Evolutionary conservation across 2,888 invertebrate species (phyloP).

Genomic region (Epiblema foenella): DNA sequence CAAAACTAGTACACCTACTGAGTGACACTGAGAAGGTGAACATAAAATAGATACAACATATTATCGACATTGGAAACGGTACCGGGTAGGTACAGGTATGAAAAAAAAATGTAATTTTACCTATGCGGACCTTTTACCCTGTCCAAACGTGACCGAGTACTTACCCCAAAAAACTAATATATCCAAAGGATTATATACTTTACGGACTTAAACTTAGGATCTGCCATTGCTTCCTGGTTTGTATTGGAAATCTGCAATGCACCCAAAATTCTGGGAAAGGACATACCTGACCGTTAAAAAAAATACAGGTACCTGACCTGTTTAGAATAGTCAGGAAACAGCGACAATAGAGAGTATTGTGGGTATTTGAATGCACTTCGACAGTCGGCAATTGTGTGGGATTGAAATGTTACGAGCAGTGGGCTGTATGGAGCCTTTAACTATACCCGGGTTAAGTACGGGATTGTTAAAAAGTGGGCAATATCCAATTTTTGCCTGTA

Average conservation of each 20-base stretch:
- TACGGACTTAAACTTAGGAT: slow-evolving; percentile 50
- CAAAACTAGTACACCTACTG: background rate
- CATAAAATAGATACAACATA: background rate
- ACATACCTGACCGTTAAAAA: slow-evolving; percentile 66
- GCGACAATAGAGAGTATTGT: slow-evolving; percentile 67
- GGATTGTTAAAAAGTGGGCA: slow-evolving; percentile 3
- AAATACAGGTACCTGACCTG: slow-evolving; percentile 70
- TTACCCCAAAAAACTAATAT: background rate
- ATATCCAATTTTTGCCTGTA: background rate
- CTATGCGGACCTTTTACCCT: slow-evolving; percentile 50
- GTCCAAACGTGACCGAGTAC: slow-evolving; percentile 48
- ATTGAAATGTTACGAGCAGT: slow-evolving; percentile 37
- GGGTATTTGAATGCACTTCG: slow-evolving; percentile 29
- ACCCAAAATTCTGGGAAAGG: slow-evolving; percentile 62
- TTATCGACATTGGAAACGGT: slow-evolving; percentile 12
- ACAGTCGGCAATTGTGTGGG: slow-evolving; percentile 28
- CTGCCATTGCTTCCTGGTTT: slow-evolving; percentile 32
- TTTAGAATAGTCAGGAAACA: slow-evolving; percentile 72
- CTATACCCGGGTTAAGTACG: slow-evolving; percentile 5
- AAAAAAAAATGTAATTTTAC: slow-evolving; percentile 49
- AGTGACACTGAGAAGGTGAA: too few relatives aligned
- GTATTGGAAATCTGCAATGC: slow-evolving; percentile 54
- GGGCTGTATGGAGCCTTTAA: slow-evolving; percentile 14
- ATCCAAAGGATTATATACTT: slow-evolving; percentile 46
- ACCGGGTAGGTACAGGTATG: too few relatives aligned